Evolutionary conservation across 2,888 invertebrate species (phyloP), one percentile per base, ranked within the genome.

Genomic region (Thelaira solivaga): DNA sequence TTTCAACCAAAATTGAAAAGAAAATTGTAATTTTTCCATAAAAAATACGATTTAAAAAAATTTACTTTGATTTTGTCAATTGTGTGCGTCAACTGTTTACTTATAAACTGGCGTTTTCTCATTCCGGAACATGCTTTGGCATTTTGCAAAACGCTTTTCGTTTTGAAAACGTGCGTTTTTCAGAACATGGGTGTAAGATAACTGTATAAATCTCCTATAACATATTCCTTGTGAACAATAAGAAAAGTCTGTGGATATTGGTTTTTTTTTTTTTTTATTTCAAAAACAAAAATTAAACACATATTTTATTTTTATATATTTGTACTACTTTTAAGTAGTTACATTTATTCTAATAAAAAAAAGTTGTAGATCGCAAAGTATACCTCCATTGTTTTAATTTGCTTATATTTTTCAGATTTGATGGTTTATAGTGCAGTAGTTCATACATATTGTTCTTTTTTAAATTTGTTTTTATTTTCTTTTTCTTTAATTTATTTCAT

Each of bases 341-440:
- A 61, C 16, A 61, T 31, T 69, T 39, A 39, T 47, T 59, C 7
- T 47, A 53, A 68, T 68, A 59, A 68, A 57, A 24, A 7, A 43
- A n/a, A n/a, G n/a, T 13, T 55, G 8, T 45, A 26, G 45, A 1
- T 45, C 57, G 7, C 26, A 68, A 31, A 26, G 18, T 29, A 24
- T n/a, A 29, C n/a, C n/a, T 22, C 10, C 4, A 18, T 67, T 41
- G 41, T 67, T 53, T 67, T 53, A 53, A 53, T 53, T 53, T 6
- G 26, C 3, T 2, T n/a, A 24, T 18, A 36, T 24, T 39, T 24
- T 13, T n/a, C 41, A 29, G 6, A 47, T n/a, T 1, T 36, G 45
- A 29, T 29, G 43, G 11, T 20, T 36, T 18, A 11, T 16, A 68
- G n/a, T 59, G 69, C 13, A 59, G n/a, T 45, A 55, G 53, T 67